Percentiles rank a stretch among this genome's conserved stretches.
phyloP scores from a whole-genome alignment of 1,140 invertebrate genomes.

The Oppia nitens region DNA sequence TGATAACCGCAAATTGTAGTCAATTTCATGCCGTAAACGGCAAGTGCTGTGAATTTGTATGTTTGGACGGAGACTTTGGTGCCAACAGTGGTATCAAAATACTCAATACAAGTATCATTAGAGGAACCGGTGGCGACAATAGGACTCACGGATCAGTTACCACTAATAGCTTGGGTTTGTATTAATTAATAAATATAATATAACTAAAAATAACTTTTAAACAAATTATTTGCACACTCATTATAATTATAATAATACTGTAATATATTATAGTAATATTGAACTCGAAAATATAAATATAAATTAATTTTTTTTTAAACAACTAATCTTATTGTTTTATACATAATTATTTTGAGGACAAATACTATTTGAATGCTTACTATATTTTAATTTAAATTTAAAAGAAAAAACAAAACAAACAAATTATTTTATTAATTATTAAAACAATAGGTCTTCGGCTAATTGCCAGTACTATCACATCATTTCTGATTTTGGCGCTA shows the following conservation, averaged over 20 bases:
- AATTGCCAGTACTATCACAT: slow-evolving; percentile 32
- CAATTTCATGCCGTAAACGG: slow-evolving; percentile 22
- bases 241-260: no score
- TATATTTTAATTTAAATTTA: background rate
- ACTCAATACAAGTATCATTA: background rate
- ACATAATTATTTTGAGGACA: slow-evolving; percentile 13
- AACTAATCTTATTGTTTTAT: background rate
- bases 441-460: slow-evolving; percentile 27
- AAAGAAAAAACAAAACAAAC: slow-evolving; percentile 25
- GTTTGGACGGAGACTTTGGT: slow-evolving; percentile 22
- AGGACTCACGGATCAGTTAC: background rate
- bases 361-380: slow-evolving; percentile 10
- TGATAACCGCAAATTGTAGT: no score
- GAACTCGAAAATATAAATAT: no score
- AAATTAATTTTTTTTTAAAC: no score
- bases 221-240: background rate
- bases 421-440: slow-evolving; percentile 7
- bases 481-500: slow-evolving; percentile 31
- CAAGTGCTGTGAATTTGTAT: slow-evolving; percentile 29
- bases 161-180: background rate
- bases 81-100: slow-evolving; percentile 14
- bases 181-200: slow-evolving; percentile 6
- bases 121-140: background rate
- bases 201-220: slow-evolving; percentile 2
- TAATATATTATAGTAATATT: no score